Conservation (phyloP, 2,113 vertebrate genomes). For the Neogale vison region DNA sequence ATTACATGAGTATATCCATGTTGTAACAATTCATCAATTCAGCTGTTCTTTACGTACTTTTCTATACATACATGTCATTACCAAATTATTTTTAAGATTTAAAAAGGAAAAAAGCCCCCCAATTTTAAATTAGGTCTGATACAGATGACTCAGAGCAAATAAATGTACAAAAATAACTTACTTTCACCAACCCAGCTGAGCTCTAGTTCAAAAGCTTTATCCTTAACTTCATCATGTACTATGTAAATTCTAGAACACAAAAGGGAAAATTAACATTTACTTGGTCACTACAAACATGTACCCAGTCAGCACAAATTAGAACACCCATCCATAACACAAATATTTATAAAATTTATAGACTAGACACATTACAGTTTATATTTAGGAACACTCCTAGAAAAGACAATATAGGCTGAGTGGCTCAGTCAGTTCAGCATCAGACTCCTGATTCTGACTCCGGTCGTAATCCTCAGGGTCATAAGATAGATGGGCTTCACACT, state of each 20-base stretch:
- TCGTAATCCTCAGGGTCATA: background rate
- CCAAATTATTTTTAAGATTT: background rate
- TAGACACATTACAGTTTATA: background rate
- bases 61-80: background rate
- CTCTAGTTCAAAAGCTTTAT: constrained; percentile 98
- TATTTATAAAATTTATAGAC: background rate
- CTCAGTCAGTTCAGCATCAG: background rate
- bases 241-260: constrained; percentile 96
- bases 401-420: background rate
- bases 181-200: constrained; percentile 99
- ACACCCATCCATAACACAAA: background rate
- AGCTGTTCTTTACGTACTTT: background rate
- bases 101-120: background rate
- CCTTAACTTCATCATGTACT: constrained; percentile 99
- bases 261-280: constrained; percentile 21
- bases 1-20: background rate
- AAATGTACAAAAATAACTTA: constrained; percentile 79
- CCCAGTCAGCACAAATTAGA: background rate
- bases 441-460: background rate
- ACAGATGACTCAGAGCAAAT: background rate
- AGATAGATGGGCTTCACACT: background rate
- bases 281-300: background rate
- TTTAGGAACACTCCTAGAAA: background rate
- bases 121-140: background rate
- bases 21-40: background rate